Evolutionary conservation across 2,113 vertebrate species (phyloP), one percentile per base, ranked within the genome.

Genomic region (Carassius gibelio): DNA sequence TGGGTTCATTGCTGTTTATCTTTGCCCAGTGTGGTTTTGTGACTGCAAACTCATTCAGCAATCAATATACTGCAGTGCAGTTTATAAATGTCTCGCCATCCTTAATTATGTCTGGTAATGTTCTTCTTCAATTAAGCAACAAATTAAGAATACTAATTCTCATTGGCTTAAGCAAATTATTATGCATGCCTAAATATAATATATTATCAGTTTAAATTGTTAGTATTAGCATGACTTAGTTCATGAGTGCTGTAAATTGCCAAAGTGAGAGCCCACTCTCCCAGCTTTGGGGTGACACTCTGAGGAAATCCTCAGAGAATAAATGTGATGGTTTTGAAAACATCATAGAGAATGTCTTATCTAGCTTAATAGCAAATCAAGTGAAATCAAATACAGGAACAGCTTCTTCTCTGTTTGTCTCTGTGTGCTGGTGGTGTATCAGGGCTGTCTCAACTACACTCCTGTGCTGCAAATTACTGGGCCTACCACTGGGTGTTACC

Each of bases 401-500:
- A 81, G 61, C 23, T 75, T 38, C 15, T 23, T 45, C 62, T 68
- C 19, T 45, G 14, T 72, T 19, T 64, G 50, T 74, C 34, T 71
- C n/a, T 36, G 15, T 80, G 77, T 30, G 82, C 78, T 36, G 83
- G 79, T 19, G 78, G 69, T 21, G 68, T 89, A 68, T 89, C 79
- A 30, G 90, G 52, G 87, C 75, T 91, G 90, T 84, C 57, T 89
- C 82, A 90, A 90, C 76, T 89, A 86, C 11, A 83, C 89, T 8
- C 84, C 84, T 36, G 89, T 30, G 88, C 90, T 26, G 83, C 66
- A 55, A 82, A 83, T 74, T 85, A 88, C 74, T 87, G 85, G 87
- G 52, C 79, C 75, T 88, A 89, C 59, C 88, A 88, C 83, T 87
- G 90, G 85, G 84, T 91, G 87, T 92, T 91, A 88, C 91, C 91